A percentile compares a stretch with the other conserved stretches of the same genome.
These are phyloP conservation scores for Intellagama lesueurii DNA, from an alignment of 2,797 vertebrate species.

Conservation along the genomic window DNA sequence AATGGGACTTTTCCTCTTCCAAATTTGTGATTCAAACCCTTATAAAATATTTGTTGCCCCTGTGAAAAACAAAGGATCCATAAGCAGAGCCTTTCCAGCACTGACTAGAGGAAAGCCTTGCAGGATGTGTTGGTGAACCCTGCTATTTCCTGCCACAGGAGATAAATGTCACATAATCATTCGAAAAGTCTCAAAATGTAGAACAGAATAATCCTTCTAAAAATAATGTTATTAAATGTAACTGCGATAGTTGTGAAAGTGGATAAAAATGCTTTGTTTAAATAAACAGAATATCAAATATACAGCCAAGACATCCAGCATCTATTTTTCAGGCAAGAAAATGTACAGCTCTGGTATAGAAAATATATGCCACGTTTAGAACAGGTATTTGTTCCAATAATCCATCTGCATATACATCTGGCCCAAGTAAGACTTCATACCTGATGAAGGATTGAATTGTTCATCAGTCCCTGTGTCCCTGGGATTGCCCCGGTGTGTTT, in stretches of 20 bases:
- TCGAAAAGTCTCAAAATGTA: not conserved
- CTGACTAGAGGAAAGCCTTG: not conserved
- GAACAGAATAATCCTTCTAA: not conserved
- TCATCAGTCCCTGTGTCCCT: slow-evolving; percentile 90
- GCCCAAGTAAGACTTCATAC: slow-evolving; percentile 75
- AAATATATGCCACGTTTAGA: not conserved
- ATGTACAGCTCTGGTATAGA: not conserved
- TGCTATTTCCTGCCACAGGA: not conserved
- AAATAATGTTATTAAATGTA: not conserved
- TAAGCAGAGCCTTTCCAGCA: not conserved
- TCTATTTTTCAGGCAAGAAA: not conserved
- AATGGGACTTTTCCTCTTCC: no score
- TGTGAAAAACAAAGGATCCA: not conserved
- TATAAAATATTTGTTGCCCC: no score
- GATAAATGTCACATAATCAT: not conserved
- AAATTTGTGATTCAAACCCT: no score
- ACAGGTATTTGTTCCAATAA: not conserved
- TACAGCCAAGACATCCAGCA: not conserved
- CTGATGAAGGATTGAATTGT: slow-evolving; percentile 97
- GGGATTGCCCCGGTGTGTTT: slow-evolving; percentile 92
- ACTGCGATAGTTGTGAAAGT: not conserved
- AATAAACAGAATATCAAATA: not conserved
- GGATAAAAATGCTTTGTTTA: not conserved
- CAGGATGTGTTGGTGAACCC: not conserved
- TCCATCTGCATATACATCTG: not conserved